A percentile compares a stretch with the other conserved stretches of the same genome.
Conservation (phyloP, 2,113 vertebrate species). For the Gymnorhina tibicen region DNA sequence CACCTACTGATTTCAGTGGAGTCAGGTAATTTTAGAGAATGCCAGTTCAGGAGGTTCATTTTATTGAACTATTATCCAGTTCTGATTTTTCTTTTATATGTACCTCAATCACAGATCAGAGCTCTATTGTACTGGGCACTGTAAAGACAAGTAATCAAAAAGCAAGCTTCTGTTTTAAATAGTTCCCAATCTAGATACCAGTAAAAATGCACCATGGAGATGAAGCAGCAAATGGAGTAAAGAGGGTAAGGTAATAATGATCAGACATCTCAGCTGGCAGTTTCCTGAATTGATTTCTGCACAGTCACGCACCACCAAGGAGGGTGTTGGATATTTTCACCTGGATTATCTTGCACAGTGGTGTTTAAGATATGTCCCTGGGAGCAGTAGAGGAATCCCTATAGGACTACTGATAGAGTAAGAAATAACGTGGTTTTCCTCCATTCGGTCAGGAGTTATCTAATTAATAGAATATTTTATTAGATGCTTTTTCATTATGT, state of each 20-base stretch:
- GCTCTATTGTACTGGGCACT: not conserved
- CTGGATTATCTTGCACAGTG: not conserved
- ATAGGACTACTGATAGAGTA: not conserved
- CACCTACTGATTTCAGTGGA: not conserved
- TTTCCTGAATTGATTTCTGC: not conserved
- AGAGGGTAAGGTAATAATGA: not conserved
- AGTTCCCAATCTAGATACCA: not conserved
- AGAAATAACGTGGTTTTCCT: not conserved
- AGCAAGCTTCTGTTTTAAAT: not conserved
- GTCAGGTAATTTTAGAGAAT: not conserved
- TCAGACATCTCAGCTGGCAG: not conserved
- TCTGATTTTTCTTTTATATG: constrained; percentile 9
- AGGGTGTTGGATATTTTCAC: not conserved
- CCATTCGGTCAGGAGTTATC: not conserved
- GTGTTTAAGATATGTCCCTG: not conserved
- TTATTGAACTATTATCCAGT: not conserved
- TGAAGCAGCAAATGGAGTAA: not conserved
- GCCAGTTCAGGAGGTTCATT: not conserved
- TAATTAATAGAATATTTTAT: not conserved
- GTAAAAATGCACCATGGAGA: not conserved
- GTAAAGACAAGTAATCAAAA: constrained; percentile 13
- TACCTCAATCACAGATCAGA: not conserved
- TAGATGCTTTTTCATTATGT: not conserved
- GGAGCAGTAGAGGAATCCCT: not conserved
- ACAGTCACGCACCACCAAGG: not conserved